Evolutionary conservation across 1,140 invertebrate species (phyloP), one percentile per base, ranked within the genome.

Genomic region (Frieseomelitta varia): DNA sequence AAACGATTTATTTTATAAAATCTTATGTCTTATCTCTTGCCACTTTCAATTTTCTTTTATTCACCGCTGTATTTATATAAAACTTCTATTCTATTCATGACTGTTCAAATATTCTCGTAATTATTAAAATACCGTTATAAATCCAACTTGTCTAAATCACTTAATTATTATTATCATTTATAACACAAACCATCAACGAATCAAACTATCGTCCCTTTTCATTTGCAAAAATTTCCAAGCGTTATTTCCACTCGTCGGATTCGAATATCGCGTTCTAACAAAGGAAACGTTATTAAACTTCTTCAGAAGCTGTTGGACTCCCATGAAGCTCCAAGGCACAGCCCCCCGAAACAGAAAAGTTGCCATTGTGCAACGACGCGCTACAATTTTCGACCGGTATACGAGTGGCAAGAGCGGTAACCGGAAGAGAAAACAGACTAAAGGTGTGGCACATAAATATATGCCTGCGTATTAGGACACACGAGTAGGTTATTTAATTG

Each of bases 401-500:
- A 68, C 65, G 8, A 47, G 34, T 47, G 4, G 71, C 8, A 21
- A 14, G n/a, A 34, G 12, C 34, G 21, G 8, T 61, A 51, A 68
- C 63, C 51, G 76, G 63, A 79, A 79, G 51, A 34, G 27, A 53
- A 2, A 21, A 67, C 56, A 47, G 6, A 21, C n/a, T 2, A 61
- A 15, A 83, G 24, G 61, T 34, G 67, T 34, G 34, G 24, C 34
- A 19, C 24, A 24, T 11, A 27, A n/a, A 17, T 17, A 21, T 14
- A 34, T 74, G 34, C 19, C 19, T 14, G 72, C 53, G 61, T 61
- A 78, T 68, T 68, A 81, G 79, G 56, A 85, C 56, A 84, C 85
- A 79, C 84, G 71, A 63, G 81, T 81, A 78, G 30, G 17, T 34
- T 65, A 56, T 51, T 72, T 89, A 92, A 92, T 92, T 90, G 85